Evolutionary conservation across 2,113 vertebrate species (phyloP), one percentile per base, ranked within the genome.

Genomic region (Cochlearius cochlearius): DNA sequence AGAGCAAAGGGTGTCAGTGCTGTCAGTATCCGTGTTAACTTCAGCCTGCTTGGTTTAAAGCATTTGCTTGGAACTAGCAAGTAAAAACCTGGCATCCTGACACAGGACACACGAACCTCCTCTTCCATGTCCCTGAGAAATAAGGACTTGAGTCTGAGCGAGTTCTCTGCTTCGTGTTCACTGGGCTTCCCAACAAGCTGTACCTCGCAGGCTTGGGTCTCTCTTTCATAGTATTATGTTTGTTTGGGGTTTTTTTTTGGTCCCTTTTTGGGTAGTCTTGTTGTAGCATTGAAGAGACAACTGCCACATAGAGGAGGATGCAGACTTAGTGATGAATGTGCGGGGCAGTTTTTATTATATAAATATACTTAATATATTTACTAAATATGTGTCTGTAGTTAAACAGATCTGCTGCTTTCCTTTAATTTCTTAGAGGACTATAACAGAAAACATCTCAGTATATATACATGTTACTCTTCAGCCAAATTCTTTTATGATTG

Each of bases 311-410:
- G 64, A 71, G 47, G 55, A 64, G 88, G 83, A 60, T 58, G 1
- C 69, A 68, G 62, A 41, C 16, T 2, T 62, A 85, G 58, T 11
- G 81, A 14, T 56, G 59, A 72, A 72, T 50, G 73, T 85, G 83
- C 62, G 78, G 88, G 89, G 75, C 83, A 62, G 89, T 52, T 94
- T 84, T 81, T 79, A 83, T 64, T 47, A 66, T 74, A 95, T 58
- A 95, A 94, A 97, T 82, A 64, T 52, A 32, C 12, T 80, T 96
- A 94, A 95, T 96, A 94, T 94, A 94, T 96, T 94, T 80, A 41
- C 69, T 92, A 97, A 98, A 96, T 97, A 95, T 53, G 49, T 98
- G 97, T 97, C 98, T 96, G 94, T 97, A 96, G 96, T 97, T 23
- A 21, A 58, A 86, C 94, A 93, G 92, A 90, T 85, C 91, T 96